Percentiles rank a stretch among this genome's conserved stretches.
These are phyloP conservation scores for Drosophila hawaiiensis DNA, from an alignment of 2,888 invertebrate species.

Conservation along the genomic window DNA sequence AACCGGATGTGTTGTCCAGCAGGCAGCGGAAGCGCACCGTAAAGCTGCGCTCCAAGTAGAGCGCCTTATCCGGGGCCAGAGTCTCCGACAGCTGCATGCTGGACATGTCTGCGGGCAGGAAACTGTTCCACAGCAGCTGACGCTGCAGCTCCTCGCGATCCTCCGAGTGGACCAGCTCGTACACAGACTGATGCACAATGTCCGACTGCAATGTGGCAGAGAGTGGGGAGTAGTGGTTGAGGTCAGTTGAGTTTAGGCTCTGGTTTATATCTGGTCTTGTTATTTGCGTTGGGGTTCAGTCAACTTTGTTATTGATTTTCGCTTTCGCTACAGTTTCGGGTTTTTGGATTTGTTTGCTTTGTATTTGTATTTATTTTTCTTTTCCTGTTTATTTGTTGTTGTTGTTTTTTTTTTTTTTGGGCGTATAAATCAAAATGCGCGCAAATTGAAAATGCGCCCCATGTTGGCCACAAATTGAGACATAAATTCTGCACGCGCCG, in stretches of 20 bases:
- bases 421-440: constrained; percentile 81
- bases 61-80: constrained; percentile 94
- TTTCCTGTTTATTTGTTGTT: constrained; percentile 10
- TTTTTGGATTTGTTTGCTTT: constrained; percentile 16
- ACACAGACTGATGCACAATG: constrained; percentile 99
- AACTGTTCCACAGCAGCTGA: constrained; percentile 97
- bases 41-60: constrained; percentile 97
- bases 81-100: constrained; percentile 94
- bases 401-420: constrained; percentile 47
- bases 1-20: constrained; percentile 99
- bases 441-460: constrained; percentile 83
- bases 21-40: constrained; percentile 99
- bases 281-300: constrained; percentile 51
- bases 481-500: constrained; percentile 83
- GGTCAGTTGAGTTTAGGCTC: constrained; percentile 6
- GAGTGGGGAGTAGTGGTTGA: neutral
- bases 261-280: neutral
- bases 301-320: constrained; percentile 68
- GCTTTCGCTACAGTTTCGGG: constrained; percentile 49
- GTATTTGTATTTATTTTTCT: constrained; percentile 33
- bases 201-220: constrained; percentile 92
- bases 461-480: constrained; percentile 84
- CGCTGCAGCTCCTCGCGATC: constrained; percentile 98
- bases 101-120: constrained; percentile 88
- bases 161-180: constrained; percentile 99